phyloP scores from a whole-genome alignment of 2,113 vertebrate species.

The Phylloscopus whistleri region DNA sequence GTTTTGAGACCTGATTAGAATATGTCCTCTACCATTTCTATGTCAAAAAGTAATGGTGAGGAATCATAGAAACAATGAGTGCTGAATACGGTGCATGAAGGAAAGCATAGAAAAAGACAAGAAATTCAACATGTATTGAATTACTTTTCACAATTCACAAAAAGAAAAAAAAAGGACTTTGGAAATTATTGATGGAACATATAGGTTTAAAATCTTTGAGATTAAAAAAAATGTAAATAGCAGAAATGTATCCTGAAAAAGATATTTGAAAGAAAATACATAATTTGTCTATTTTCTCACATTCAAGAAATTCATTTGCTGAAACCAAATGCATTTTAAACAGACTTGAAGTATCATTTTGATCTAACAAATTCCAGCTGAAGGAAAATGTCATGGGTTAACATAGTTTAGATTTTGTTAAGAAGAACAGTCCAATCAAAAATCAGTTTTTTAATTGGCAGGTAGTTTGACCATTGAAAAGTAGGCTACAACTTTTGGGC shows the following conservation, averaged over 20 bases:
- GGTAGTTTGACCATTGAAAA: too few species aligned
- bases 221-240: not conserved
- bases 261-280: not conserved
- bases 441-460: too few species aligned
- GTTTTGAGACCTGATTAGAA: not conserved
- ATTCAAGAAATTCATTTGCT: not conserved
- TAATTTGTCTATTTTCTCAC: not conserved
- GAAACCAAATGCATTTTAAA: not conserved
- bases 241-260: not conserved
- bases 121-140: not conserved
- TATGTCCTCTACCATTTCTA: not conserved
- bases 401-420: too few species aligned
- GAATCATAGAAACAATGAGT: not conserved
- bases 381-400: too few species aligned
- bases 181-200: not conserved
- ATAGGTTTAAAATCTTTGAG: not conserved
- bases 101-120: not conserved
- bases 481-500: too few species aligned
- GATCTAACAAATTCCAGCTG: not conserved
- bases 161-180: not conserved
- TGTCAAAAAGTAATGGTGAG: not conserved
- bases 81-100: rapidly evolving
- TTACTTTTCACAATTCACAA: not conserved
- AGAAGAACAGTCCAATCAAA: too few species aligned
- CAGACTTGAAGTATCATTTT: not conserved